phyloP scores from a whole-genome alignment of 1,140 invertebrate species.

The Chionoecetes opilio region DNA sequence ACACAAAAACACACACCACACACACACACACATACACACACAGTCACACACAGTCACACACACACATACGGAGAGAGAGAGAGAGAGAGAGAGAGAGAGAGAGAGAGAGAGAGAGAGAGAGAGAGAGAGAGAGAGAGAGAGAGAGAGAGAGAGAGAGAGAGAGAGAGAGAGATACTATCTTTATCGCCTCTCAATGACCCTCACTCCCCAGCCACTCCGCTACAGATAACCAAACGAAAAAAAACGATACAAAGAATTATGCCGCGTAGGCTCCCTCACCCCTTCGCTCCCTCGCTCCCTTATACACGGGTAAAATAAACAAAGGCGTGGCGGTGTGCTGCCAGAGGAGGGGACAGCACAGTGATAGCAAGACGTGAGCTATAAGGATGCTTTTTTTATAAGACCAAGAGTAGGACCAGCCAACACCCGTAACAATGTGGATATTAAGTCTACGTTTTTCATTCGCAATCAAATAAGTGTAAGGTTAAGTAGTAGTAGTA shows the following conservation, averaged over 20 bases:
- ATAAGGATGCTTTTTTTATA: too few species aligned
- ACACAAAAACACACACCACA: too few species aligned
- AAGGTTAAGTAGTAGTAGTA: too few species aligned
- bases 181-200: slow-evolving; percentile 25
- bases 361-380: background rate
- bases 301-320: background rate
- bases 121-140: slow-evolving; percentile 14
- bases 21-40: background rate
- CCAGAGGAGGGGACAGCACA: background rate
- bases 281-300: background rate
- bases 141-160: background rate
- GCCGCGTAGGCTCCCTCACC: background rate
- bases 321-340: background rate
- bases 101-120: too few species aligned
- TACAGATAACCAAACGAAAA: background rate
- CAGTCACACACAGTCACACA: background rate
- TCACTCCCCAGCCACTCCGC: background rate
- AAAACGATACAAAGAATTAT: background rate
- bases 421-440: too few species aligned
- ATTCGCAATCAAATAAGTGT: too few species aligned
- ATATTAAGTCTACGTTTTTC: too few species aligned
- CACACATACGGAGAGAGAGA: background rate
- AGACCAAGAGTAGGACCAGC: too few species aligned
- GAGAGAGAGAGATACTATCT: background rate
- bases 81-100: too few species aligned